Evolutionary conservation across 2,888 invertebrate species (phyloP), one percentile per base, ranked within the genome.

Genomic region (Enchytraeus crypticus): DNA sequence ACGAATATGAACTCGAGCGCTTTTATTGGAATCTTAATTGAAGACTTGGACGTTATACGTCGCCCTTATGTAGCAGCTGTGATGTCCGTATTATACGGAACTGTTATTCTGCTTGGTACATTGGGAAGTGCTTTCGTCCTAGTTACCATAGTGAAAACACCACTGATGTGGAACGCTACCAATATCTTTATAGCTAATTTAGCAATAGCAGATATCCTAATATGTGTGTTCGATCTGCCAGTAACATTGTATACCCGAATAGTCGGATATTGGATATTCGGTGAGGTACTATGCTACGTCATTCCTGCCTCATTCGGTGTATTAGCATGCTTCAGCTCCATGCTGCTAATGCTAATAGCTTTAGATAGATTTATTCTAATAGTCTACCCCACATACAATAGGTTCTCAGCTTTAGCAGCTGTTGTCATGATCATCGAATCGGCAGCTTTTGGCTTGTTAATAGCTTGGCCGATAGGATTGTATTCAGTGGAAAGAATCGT

Each of bases 401-500:
- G 73, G 46, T 74, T 77, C 73, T 69, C 72, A 0, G 71, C 71
- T 33, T 57, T 55, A 8, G 69, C 65, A 33, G 76, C 77, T 1
- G 60, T 76, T 14, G 49, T 72, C 23, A 59, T 74, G 5, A 70
- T 74, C 21, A 43, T 69, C 4, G 58, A 70, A 27, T 75, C 75
- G 34, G 68, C 70, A 3, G 27, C 72, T 18, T 60, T 75, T 8
- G 72, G 77, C 1, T 63, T 71, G 8, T 64, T 69, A 23, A 66
- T 75, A 21, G 71, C 77, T 4, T 69, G 73, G 45, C 78, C 78
- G 3, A 69, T 77, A 73, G 93, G 88, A 0, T 81, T 88, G 14
- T 89, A 87, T 76, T 51, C 58, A 1, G 53, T 62, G 29, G 60
- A 64, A 45, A 34, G 46, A 23, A 64, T 69, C 33, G 63, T 72